Evolutionary conservation across 2,797 vertebrate genomes (phyloP).

Genomic region (Eospalax fontanierii): DNA sequence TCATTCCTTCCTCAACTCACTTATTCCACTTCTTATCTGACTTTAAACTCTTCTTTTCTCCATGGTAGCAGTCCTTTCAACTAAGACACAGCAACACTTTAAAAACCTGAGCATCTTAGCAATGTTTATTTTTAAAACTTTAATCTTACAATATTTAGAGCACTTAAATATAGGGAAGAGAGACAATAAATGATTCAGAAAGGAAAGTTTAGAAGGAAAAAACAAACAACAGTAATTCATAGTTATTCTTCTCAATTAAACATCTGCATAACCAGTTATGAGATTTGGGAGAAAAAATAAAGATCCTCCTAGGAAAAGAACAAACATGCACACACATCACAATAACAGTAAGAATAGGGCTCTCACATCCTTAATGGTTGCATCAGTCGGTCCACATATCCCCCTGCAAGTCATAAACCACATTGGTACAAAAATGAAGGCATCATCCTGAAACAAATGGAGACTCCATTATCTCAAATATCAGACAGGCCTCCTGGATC

Average conservation of each 20-base stretch:
- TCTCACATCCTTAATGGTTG: slow-evolving; percentile 74
- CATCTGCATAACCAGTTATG: slow-evolving; percentile 86
- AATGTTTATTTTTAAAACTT: slow-evolving; percentile 78
- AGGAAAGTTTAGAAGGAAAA: slow-evolving; percentile 83
- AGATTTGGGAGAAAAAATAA: slow-evolving; percentile 85
- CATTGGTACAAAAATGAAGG: slow-evolving; percentile 73
- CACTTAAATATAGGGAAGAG: slow-evolving; percentile 70
- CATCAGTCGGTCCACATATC: slow-evolving; percentile 76
- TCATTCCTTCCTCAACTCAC: slow-evolving; percentile 47
- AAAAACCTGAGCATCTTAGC: slow-evolving; percentile 47
- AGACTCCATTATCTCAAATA: slow-evolving; percentile 79
- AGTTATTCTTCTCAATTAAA: slow-evolving; percentile 87
- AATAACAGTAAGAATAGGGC: slow-evolving; percentile 68
- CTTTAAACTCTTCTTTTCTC: slow-evolving; percentile 36
- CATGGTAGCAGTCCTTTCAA: slow-evolving; percentile 21
- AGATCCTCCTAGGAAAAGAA: slow-evolving; percentile 86
- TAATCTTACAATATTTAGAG: slow-evolving; percentile 81
- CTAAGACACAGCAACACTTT: slow-evolving; percentile 42
- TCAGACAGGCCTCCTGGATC: slow-evolving; percentile 80
- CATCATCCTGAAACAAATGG: slow-evolving; percentile 83
- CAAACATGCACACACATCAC: slow-evolving; percentile 66
- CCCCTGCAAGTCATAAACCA: slow-evolving; percentile 83
- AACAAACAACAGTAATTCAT: slow-evolving; percentile 82
- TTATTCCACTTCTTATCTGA: slow-evolving; percentile 51
- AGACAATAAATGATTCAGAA: slow-evolving; percentile 79